Base-by-base conservation (phyloP, 2,888 invertebrate genomes). In the Lochmaea capreae region DNA sequence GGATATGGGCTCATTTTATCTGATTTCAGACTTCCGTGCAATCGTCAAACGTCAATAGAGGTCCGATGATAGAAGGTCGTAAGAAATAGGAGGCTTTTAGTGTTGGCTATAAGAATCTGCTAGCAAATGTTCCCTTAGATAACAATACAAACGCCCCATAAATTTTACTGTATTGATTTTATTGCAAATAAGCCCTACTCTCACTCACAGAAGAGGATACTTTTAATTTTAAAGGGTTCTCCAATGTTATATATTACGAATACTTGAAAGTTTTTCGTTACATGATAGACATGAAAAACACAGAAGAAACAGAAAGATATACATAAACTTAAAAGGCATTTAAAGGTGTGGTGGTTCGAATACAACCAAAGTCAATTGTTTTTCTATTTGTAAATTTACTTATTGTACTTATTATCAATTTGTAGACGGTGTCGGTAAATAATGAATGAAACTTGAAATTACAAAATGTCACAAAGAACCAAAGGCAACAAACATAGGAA, bases 131-230 rank as follows among this genome's bases (percentile, higher is more conserved):
- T 78, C 77, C 79, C 80, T 71, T 72, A 77, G 79, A 81, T 81
- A 81, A 80, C 79, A 75, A 77, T 75, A 69, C 68, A 70, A 81
- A 83, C 82, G 83, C 82, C 79, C 82, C 83, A 85, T 85, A 85
- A 85, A 85, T 83, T 86, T 85, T 84, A 84, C 84, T 82, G 83
- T 84, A 83, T 85, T 82, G 85, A 85, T 84, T 85, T 85, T 84
- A 85, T 84, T 84, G 84, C 84, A 84, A 85, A 85, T 84, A 84
- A 84, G 83, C 80, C 80, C 81, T 80, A 83, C 81, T 80, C 81
- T 81, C 18, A 12, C 16, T 39, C 16, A 43, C 62, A 43, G 54
- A 18, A 18, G 54, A 18, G 16, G 16, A 16, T 16, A 18, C 10
- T 18, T 54, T 18, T 10, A 54, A 52, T 52, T 52, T n/a, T 52